Evolutionary conservation across 2,888 invertebrate species (phyloP).

Genomic region (Drosophila demipolita): DNA sequence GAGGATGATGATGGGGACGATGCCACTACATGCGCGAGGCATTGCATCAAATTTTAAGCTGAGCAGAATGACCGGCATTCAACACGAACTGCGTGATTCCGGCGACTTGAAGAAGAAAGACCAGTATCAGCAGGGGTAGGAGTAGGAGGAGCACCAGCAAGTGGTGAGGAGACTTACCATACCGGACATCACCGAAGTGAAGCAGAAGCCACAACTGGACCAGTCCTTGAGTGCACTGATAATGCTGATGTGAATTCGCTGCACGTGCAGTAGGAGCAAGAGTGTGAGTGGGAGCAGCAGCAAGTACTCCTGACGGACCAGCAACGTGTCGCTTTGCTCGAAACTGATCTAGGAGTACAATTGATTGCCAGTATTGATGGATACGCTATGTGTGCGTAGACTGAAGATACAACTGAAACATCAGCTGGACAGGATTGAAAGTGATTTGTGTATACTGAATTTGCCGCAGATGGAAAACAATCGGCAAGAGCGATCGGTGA

Average conservation of each 20-base stretch:
- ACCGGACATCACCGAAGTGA: constrained; percentile 63
- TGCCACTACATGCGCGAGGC: constrained; percentile 27
- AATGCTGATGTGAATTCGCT: neutral
- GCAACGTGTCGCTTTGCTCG: constrained; percentile 39
- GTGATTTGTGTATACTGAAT: constrained; percentile 42
- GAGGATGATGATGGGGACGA: constrained; percentile 26
- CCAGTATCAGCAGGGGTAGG: constrained; percentile 6
- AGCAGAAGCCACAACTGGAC: constrained; percentile 47
- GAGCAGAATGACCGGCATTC: constrained; percentile 40
- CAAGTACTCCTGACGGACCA: constrained; percentile 37
- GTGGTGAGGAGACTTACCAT: constrained; percentile 49
- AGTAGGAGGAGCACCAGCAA: neutral
- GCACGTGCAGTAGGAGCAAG: neutral
- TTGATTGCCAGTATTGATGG: constrained; percentile 58
- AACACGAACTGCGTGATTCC: constrained; percentile 21
- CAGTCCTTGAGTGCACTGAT: constrained; percentile 35
- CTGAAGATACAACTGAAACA: constrained; percentile 55
- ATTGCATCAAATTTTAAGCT: constrained; percentile 54
- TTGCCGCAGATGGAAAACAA: constrained; percentile 34
- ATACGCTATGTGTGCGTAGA: constrained; percentile 64
- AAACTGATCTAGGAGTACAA: constrained; percentile 60
- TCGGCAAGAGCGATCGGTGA: constrained; percentile 28
- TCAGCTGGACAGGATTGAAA: constrained; percentile 59
- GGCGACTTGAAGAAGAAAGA: constrained; percentile 13
- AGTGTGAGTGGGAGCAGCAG: neutral